Percentiles rank a stretch among this genome's conserved stretches.
Evolutionary conservation across 2,113 vertebrate genomes (phyloP).

Genomic region (Lamprologus lemairii): DNA sequence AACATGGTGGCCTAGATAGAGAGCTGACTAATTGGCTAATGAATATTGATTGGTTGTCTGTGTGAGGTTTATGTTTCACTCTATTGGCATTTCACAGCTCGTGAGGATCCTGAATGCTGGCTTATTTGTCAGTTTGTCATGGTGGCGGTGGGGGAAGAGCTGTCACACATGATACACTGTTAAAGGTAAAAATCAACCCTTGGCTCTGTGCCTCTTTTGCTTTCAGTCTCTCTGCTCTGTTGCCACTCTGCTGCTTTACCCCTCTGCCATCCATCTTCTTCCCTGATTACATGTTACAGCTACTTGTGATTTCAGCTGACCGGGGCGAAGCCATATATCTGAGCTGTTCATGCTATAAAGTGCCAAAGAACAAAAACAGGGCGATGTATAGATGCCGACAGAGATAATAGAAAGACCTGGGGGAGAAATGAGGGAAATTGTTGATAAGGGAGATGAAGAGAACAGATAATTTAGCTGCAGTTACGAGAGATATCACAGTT

Average conservation of each 20-base stretch:
- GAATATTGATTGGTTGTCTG: slow-evolving; percentile 28
- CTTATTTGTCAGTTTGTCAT: not conserved
- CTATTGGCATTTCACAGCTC: slow-evolving; percentile 14
- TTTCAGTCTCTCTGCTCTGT: not conserved
- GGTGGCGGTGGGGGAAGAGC: not conserved
- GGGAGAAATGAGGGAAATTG: not conserved
- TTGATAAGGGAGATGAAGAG: slow-evolving; percentile 9
- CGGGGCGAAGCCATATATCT: slow-evolving; percentile 22
- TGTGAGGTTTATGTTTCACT: not conserved
- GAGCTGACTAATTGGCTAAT: slow-evolving; percentile 35
- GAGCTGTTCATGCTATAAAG: not conserved
- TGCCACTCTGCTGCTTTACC: not conserved
- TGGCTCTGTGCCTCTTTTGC: not conserved
- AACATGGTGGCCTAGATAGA: not conserved
- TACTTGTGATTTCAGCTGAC: slow-evolving; percentile 38
- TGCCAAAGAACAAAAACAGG: not conserved
- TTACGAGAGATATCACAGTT: slow-evolving; percentile 30
- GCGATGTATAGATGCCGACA: not conserved
- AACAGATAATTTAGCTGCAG: slow-evolving; percentile 29
- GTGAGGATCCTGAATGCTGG: slow-evolving; percentile 5
- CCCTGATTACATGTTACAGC: slow-evolving; percentile 24
- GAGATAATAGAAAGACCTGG: not conserved
- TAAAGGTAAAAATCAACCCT: not conserved
- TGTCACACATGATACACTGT: not conserved
- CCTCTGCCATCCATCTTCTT: slow-evolving; percentile 25